Evolutionary conservation across 2,113 vertebrate genomes (phyloP), one percentile per base, ranked within the genome.

Genomic region (Microtus richardsoni): DNA sequence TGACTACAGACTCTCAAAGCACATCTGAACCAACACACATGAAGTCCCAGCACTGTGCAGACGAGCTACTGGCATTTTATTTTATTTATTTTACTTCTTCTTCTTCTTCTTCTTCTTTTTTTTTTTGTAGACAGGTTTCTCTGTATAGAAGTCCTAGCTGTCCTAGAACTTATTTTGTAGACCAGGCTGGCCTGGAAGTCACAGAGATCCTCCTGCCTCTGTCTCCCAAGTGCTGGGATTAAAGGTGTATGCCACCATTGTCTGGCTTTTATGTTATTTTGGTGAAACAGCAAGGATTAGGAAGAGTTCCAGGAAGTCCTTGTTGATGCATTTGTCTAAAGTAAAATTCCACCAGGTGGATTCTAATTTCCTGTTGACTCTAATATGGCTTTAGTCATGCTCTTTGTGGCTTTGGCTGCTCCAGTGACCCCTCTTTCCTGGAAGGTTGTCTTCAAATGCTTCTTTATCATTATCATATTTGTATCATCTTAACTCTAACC

Each of bases 381-480:
- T 60, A 58, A 10, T 39, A 11, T 92, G 49, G 12, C 73, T n/a
- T 93, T 82, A 91, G 80, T 80, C 60, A 68, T 68, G 39, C 12
- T 78, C 66, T 52, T 7, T 28, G 22, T 47, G 49, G 47, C 41
- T 64, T 4, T n/a, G 89, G 85, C 44, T 80, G 54, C 39, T 93
- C 52, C 8, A 17, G 62, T 33, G 28, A 54, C 47, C 62, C 80
- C 47, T 75, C 62, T 92, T 88, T 93, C 64, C 80, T 91, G 60
- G 66, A 95, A 93, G 95, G 75, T 75, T 96, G 47, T 85, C 96
- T 96, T 95, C 75, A 88, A 77, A 74, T 6, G 9, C 36, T 91
- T 75, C 44, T 64, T 85, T 88, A 86, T 90, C 92, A 54, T 54
- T 90, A 19, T 80, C 71, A 95, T 90, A 86, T 85, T 58, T 93